These are phyloP conservation scores for Eulemur coronatus DNA, from an alignment of 2,797 vertebrate genomes.

Conservation along the genomic window DNA sequence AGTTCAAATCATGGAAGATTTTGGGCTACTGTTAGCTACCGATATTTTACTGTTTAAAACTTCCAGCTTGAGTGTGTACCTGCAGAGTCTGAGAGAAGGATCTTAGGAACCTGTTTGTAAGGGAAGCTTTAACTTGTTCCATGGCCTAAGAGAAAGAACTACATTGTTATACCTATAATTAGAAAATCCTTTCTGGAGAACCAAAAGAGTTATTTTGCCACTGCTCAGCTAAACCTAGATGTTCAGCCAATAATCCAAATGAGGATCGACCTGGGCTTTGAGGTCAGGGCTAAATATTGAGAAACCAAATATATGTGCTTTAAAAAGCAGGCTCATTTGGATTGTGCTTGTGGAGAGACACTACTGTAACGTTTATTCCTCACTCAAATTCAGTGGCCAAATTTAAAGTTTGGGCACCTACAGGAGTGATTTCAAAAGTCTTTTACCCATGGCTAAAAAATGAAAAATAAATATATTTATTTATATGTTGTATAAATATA, in stretches of 20 bases:
- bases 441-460: not conserved
- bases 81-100: not conserved
- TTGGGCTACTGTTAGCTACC: not conserved
- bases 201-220: not conserved
- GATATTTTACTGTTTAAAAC: not conserved
- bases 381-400: not conserved
- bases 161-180: not conserved
- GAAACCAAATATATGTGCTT: not conserved
- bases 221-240: not conserved
- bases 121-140: not conserved
- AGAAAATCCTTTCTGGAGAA: not conserved
- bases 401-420: not conserved
- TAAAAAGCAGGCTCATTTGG: not conserved
- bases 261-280: not conserved
- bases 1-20: not conserved
- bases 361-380: not conserved
- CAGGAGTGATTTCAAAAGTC: not conserved
- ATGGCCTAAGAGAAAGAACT: not conserved
- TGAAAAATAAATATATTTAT: conserved; percentile 8
- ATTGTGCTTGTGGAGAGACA: not conserved
- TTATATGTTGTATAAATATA: not conserved
- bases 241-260: not conserved
- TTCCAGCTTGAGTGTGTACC: not conserved
- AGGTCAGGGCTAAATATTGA: not conserved
- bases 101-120: not conserved